Evolutionary conservation across 2,888 invertebrate genomes (phyloP).

Genomic region (Platycnemis pennipes): DNA sequence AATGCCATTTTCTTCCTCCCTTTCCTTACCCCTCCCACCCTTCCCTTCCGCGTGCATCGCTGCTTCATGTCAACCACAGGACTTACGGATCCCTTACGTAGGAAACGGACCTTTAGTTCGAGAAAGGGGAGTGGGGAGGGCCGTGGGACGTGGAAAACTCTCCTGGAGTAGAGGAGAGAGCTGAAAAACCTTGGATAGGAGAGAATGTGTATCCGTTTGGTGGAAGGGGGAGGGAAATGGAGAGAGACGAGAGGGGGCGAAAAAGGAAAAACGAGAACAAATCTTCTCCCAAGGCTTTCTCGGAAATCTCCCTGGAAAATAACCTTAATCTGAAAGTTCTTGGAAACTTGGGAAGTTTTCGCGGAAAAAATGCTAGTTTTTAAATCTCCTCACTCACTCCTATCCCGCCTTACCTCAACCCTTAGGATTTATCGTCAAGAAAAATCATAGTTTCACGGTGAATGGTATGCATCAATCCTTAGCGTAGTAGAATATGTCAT

Average conservation of each 20-base stretch:
- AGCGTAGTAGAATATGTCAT: background rate
- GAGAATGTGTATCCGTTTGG: background rate
- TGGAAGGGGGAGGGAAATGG: background rate
- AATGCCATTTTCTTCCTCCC: background rate
- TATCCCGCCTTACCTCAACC: background rate
- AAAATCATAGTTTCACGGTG: background rate
- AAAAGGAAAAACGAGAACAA: background rate
- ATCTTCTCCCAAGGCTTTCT: background rate
- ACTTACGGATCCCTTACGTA: background rate
- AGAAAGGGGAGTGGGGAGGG: background rate
- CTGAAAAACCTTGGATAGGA: background rate
- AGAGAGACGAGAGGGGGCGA: background rate
- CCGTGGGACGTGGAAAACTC: no score
- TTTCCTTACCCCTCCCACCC: background rate
- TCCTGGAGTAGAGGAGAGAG: background rate
- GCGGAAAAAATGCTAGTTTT: background rate
- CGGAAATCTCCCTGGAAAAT: background rate
- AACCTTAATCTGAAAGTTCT: slow-evolving; percentile 20
- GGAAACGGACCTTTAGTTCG: background rate
- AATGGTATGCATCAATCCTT: background rate
- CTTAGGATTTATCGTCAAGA: background rate
- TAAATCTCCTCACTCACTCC: background rate
- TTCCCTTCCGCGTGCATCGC: background rate
- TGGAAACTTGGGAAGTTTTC: background rate
- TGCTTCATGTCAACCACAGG: background rate